A percentile compares a stretch with the other conserved stretches of the same genome.
Evolutionary conservation across 1,140 invertebrate species (phyloP).

Genomic region (Agrilus planipennis): DNA sequence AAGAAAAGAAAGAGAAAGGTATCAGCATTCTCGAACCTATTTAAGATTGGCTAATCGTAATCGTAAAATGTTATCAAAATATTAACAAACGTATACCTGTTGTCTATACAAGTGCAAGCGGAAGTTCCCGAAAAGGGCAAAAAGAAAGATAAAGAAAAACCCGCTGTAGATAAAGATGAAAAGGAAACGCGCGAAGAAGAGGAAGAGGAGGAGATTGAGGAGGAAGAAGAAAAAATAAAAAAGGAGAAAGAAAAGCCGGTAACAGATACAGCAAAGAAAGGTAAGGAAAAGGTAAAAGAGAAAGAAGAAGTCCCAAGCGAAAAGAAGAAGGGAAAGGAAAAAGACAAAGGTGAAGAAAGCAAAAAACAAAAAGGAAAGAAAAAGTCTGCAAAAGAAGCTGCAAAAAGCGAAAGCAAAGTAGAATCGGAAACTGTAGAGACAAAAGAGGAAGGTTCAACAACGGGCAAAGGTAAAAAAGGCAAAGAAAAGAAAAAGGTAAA

Average conservation of each 20-base stretch:
- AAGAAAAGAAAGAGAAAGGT: too few species aligned
- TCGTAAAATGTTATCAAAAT: too few species aligned
- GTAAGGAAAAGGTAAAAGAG: not conserved
- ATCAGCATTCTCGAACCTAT: too few species aligned
- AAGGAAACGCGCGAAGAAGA: not conserved
- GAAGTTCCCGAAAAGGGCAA: too few species aligned
- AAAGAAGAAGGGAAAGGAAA: too few species aligned
- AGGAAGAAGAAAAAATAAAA: not conserved
- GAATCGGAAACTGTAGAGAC: not conserved
- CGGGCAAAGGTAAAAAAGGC: not conserved
- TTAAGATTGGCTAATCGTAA: too few species aligned
- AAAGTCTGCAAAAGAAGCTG: not conserved
- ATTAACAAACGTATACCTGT: too few species aligned
- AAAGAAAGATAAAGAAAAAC: not conserved
- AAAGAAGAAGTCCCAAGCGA: too few species aligned
- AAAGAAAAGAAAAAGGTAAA: slow-evolving; percentile 2
- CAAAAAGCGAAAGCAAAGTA: not conserved
- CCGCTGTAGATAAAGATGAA: not conserved
- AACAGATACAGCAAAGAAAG: not conserved
- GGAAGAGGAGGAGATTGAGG: not conserved
- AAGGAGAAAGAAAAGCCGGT: not conserved
- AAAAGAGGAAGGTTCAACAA: not conserved
- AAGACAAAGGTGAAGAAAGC: not conserved
- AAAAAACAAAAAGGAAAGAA: not conserved
- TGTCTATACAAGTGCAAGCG: too few species aligned